Base-by-base conservation (phyloP, 2,888 invertebrate species). In the Onchidella celtica region DNA sequence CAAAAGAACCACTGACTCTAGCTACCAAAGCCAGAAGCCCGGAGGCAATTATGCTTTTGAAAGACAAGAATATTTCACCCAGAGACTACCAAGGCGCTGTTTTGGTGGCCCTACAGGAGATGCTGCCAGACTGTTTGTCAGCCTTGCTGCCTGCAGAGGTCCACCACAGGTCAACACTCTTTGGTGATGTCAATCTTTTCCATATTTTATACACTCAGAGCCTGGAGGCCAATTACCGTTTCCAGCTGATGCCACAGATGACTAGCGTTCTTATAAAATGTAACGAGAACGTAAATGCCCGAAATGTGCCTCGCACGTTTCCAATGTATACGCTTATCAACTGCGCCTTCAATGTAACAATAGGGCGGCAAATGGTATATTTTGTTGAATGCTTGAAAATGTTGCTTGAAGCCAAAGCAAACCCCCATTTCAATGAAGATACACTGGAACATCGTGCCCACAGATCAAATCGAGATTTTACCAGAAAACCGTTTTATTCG, bases 241-340 rank as follows among this genome's bases (percentile, higher is more conserved):
- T 61, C 32, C 75, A 81, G 29, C 27, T 75, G 61, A 47, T 81
- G 59, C 81, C 81, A 0, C 66, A 59, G 32, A 81, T 81, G 81
- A 81, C 81, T 1, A 32, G 66, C 21, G 75, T 40, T n/a, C 81
- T 81, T 27, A 68, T 81, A 29, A 40, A 24, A 32, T 75, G 75
- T 32, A 75, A 75, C 2, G 81, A 81, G 36, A 68, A 81, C 29
- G 81, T 81, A 17, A 81, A 81, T 32, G 36, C 81, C 3, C 75
- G 40, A 38, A 47, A 24, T 3, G 27, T 38, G 11, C 59, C 59
- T 34, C n/a, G 81, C 21, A 81, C 81, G 0, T 75, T 57, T 27
- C 81, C 81, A 0, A 40, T 81, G 81, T 81, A 81, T 61, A 75
- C 81, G 21, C 63, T 81, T 14, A 81, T 81, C 59, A 75, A 59